Conservation (phyloP, 1,140 invertebrate species). For the Danaus plexippus region DNA sequence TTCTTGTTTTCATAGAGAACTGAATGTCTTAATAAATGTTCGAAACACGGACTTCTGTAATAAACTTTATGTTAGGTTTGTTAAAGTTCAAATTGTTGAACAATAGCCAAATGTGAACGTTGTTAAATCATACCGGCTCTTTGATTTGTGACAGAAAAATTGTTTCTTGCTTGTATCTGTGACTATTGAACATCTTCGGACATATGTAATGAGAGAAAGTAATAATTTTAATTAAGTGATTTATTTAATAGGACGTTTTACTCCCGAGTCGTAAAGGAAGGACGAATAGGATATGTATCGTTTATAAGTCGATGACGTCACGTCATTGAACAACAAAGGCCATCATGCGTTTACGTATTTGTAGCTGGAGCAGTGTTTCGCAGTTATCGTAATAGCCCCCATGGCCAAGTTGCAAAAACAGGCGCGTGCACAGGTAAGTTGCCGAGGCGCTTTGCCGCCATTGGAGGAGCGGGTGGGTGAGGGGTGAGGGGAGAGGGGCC, state of each 20-base stretch:
- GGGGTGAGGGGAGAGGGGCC: constrained; percentile 46
- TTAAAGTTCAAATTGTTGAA: no score
- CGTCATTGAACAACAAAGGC: constrained; percentile 49
- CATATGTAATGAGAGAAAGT: no score
- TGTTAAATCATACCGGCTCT: no score
- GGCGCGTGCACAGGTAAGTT: constrained; percentile 58
- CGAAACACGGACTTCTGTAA: no score
- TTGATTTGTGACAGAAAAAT: no score
- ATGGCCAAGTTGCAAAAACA: constrained; percentile 68
- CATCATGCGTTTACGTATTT: constrained; percentile 49
- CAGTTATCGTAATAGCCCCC: constrained; percentile 63
- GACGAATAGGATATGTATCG: constrained; percentile 4
- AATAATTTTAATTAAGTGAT: not conserved
- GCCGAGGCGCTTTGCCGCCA: constrained; percentile 45
- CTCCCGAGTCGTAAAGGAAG: not conserved
- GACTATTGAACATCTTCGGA: no score
- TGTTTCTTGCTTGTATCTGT: no score
- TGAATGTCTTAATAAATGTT: no score
- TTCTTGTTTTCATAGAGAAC: no score
- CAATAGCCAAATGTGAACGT: no score
- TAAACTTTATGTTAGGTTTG: no score
- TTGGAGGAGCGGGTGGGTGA: constrained; percentile 40
- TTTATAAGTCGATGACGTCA: constrained; percentile 24
- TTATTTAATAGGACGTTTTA: not conserved
- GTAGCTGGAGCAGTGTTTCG: constrained; percentile 50